Evolutionary conservation across 2,888 invertebrate species (phyloP), one percentile per base, ranked within the genome.

Genomic region (Limnephilus rhombicus): DNA sequence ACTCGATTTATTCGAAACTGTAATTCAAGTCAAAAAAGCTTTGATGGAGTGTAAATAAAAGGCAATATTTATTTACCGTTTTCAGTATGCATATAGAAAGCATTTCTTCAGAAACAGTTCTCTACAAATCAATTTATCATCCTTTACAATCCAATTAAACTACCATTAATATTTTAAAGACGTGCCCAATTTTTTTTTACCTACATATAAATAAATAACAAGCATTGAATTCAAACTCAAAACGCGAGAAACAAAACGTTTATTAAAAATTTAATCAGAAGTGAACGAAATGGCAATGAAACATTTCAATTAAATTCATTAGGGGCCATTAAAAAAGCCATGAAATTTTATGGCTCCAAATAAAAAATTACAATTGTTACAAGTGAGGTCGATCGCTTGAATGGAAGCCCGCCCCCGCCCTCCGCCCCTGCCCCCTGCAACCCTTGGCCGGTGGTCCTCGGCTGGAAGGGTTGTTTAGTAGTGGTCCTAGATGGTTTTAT

Each of bases 301-400:
- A 68, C 24, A 24, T 68, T 15, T 68, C 53, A 68, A 68, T 68
- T 24, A 68, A 4, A 68, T 68, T 68, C 53, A 68, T 68, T 18
- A 68, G 18, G 18, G 53, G 5, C 53, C 53, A 68, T 68, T 68
- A 15, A 68, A 68, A 53, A 68, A 7, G 24, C 1, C 53, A 68
- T 68, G 24, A 68, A 68, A 68, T 18, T 18, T 68, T 68, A 68
- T 68, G 3, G 53, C 53, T 18, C 24, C 37, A 34, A 83, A 31
- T 31, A 37, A 83, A 83, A 83, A 83, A 34, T 83, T 83, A 31
- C 83, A 83, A 83, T 24, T 68, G 53, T 68, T 68, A 24, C 53
- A 68, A 68, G 53, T 68, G 53, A 68, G 53, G 53, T 68, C 53
- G 24, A 5, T 15, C 24, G 53, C 4, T 24, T 68, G 18, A 68